These are phyloP conservation scores for Notolepis coatsorum DNA, from an alignment of 2,797 vertebrate species.

Conservation along the genomic window DNA sequence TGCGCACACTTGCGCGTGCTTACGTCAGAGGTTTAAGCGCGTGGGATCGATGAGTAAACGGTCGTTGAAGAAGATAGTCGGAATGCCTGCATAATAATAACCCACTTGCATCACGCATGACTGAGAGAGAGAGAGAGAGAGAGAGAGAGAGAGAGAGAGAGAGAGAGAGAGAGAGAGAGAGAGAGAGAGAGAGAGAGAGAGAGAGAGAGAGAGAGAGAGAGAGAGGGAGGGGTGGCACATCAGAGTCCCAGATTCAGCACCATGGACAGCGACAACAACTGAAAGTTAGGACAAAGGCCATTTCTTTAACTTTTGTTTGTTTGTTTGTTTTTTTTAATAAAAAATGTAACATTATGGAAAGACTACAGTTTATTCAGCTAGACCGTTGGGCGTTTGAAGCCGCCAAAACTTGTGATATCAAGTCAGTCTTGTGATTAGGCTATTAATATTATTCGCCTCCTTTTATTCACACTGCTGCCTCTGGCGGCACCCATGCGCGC, in stretches of 20 bases:
- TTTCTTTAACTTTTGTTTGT: too few relatives aligned
- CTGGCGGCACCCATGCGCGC: not conserved
- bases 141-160: not conserved
- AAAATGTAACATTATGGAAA: too few relatives aligned
- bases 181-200: not conserved
- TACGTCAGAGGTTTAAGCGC: conserved; percentile 36
- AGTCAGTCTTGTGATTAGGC: too few relatives aligned
- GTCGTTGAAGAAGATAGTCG: conserved; percentile 44
- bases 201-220: conserved; percentile 1
- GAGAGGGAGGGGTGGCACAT: not conserved
- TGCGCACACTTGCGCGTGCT: not conserved
- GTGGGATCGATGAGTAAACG: conserved; percentile 56
- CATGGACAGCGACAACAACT: conserved; percentile 34
- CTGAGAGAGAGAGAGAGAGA: not conserved
- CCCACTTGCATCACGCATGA: conserved; percentile 12
- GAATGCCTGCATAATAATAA: conserved; percentile 13
- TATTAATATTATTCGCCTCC: not conserved
- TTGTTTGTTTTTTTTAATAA: too few relatives aligned
- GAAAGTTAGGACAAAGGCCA: too few relatives aligned
- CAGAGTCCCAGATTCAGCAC: conserved; percentile 34
- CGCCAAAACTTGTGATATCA: too few relatives aligned
- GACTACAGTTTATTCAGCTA: too few relatives aligned
- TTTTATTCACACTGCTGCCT: not conserved
- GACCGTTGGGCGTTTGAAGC: too few relatives aligned
- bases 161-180: not conserved